Base-by-base conservation (phyloP, 2,113 vertebrate species). In the Chaenocephalus aceratus region DNA sequence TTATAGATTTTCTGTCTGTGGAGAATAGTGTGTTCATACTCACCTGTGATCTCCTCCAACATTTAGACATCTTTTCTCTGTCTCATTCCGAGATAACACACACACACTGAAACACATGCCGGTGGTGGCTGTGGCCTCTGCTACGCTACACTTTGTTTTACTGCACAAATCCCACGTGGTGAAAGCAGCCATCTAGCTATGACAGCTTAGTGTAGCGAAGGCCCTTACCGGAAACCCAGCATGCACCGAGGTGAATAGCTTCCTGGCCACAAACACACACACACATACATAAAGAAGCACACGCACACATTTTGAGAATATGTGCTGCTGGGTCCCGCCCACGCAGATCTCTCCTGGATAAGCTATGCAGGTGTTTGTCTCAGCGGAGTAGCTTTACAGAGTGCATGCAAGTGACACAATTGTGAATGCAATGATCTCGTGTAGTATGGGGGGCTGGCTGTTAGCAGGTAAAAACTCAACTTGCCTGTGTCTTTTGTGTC, bases 1-100 rank as follows among this genome's bases (percentile, higher is more conserved):
- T 87, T 92, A 91, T 92, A 86, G 91, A 89, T 93, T 87, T 91
- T 90, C 86, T 85, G 89, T 92, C 90, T 89, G 77, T 83, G 57
- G 93, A 91, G 93, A 86, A 89, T 90, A 85, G 85, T 48, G 69
- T 80, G 67, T 61, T 84, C 56, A 23, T 82, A 80, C 86, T 88
- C 92, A 91, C 90, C 91, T 92, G 87, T 77, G 58, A 65, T 58
- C 78, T 21, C 72, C 77, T 86, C 66, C 78, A 71, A 57, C 82
- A 6, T 52, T 23, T 10, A 85, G 60, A 80, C 72, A 21, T 79
- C 52, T 77, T 80, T 64, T 64, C 30, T 34, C 15, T 41, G n/a
- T 81, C 54, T 71, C 65, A 15, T 65, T 77, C 63, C 70, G 10
- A 78, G 41, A 86, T 59, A 64, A 65, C 64, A 14, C 56, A 57